Conservation (phyloP, 2,888 invertebrate species). For the Polydrusus cervinus region DNA sequence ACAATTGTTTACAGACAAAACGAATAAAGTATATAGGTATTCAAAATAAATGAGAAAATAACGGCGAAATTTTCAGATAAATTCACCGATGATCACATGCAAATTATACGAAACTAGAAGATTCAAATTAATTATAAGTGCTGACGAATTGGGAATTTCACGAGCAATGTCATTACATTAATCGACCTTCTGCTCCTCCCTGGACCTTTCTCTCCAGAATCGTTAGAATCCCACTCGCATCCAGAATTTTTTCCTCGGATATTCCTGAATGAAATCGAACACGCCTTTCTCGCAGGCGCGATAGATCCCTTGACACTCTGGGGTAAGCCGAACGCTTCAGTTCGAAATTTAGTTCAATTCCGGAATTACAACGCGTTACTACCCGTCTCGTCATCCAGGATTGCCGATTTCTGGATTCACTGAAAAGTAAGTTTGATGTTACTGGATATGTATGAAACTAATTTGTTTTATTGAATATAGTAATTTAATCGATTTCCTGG, state of each 20-base stretch:
- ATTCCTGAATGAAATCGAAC: constrained; percentile 54
- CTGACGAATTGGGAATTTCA: constrained; percentile 19
- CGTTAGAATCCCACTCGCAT: constrained; percentile 40
- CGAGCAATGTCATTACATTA: constrained; percentile 18
- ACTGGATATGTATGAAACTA: constrained; percentile 3
- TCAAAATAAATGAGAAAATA: background rate
- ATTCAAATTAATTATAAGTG: constrained; percentile 19
- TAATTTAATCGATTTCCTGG: background rate
- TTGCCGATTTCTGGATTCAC: constrained; percentile 37
- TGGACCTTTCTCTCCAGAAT: constrained; percentile 30
- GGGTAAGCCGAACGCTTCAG: constrained; percentile 41
- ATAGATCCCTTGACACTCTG: constrained; percentile 37
- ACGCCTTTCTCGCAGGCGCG: constrained; percentile 55
- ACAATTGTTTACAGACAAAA: no score
- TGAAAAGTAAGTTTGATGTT: constrained; percentile 42
- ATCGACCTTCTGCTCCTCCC: constrained; percentile 32
- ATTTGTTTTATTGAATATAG: background rate
- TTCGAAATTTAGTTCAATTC: constrained; percentile 39
- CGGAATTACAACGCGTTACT: constrained; percentile 36
- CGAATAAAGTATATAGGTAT: background rate
- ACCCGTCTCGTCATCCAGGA: constrained; percentile 4
- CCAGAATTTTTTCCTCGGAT: constrained; percentile 30
- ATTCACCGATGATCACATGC: background rate
- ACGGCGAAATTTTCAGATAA: background rate
- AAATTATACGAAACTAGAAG: background rate